Evolutionary conservation across 2,113 vertebrate species (phyloP), one percentile per base, ranked within the genome.

Genomic region (Psilopsiagon aurifrons): DNA sequence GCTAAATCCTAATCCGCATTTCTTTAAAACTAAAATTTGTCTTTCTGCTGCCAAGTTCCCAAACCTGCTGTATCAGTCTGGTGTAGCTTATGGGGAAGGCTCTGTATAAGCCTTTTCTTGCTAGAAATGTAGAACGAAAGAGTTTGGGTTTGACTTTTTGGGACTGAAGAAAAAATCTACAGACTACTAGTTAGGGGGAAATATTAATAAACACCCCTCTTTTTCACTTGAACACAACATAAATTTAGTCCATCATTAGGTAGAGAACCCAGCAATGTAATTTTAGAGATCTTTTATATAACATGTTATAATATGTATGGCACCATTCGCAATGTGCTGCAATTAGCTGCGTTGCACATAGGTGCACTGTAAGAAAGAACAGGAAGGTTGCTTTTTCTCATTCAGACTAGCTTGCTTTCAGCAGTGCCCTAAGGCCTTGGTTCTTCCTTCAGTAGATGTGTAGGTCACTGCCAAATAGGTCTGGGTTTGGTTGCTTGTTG

Each of bases 381-480:
- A 3, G 39, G 27, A 47, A 90, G 79, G 29, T 17, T 64, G 33
- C 14, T 84, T 78, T 89, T 94, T 37, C 62, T 86, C 60, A 41
- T 60, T 92, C 73, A 63, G 8, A 51, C 83, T n/a, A 29, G 11
- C 70, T 70, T 0, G 0, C 29, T 47, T 70, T 92, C 71, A 92
- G 17, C 75, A 75, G 83, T 71, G 88, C 90, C 88, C 86, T 82
- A 57, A 90, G 73, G 85, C 73, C 76, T n/a, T 31, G 4, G 60
- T 63, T 96, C 83, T 64, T 51, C 17, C 3, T 19, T 60, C 73
- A 78, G 83, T 94, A 88, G 73, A 92, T 93, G 92, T n/a, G 54
- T 39, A 90, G 76, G 95, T 95, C 95, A 92, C 76, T 88, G 66
- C 60, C 60, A 75, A 79, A 95, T 47, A 83, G 68, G 76, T 86